Evolutionary conservation across 2,113 vertebrate genomes (phyloP).

Genomic region (Corythaeola cristata): DNA sequence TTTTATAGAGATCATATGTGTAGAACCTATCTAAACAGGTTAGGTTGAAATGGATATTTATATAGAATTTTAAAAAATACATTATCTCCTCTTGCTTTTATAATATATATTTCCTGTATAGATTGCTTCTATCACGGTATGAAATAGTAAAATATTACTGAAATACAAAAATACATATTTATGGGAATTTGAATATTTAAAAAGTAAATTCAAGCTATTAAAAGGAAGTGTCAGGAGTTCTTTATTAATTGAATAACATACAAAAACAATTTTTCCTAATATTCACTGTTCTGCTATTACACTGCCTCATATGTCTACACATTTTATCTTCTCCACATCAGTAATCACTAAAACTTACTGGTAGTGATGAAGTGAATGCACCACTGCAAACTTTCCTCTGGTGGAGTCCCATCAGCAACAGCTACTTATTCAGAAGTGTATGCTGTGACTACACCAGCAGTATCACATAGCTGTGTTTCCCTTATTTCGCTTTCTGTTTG

Average conservation of each 20-base stretch:
- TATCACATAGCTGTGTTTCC: neutral
- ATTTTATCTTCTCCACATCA: neutral
- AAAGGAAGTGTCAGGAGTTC: neutral
- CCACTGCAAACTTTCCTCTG: neutral
- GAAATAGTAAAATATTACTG: neutral
- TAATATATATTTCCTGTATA: neutral
- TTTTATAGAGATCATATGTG: neutral
- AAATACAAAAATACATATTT: neutral
- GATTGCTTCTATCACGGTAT: neutral
- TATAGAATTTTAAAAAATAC: neutral
- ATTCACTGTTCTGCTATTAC: neutral
- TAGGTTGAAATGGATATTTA: neutral
- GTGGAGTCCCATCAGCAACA: neutral
- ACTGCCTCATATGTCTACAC: neutral
- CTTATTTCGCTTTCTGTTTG: neutral
- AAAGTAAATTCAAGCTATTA: neutral
- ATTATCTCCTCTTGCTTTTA: neutral
- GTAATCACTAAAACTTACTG: neutral
- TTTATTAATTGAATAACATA: neutral
- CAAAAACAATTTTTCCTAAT: neutral
- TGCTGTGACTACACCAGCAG: neutral
- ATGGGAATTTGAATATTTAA: neutral
- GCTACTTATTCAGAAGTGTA: neutral
- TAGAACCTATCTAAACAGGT: neutral
- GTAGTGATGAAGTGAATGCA: neutral